Conservation (phyloP, 2,797 vertebrate species). For the Natrix natrix region DNA sequence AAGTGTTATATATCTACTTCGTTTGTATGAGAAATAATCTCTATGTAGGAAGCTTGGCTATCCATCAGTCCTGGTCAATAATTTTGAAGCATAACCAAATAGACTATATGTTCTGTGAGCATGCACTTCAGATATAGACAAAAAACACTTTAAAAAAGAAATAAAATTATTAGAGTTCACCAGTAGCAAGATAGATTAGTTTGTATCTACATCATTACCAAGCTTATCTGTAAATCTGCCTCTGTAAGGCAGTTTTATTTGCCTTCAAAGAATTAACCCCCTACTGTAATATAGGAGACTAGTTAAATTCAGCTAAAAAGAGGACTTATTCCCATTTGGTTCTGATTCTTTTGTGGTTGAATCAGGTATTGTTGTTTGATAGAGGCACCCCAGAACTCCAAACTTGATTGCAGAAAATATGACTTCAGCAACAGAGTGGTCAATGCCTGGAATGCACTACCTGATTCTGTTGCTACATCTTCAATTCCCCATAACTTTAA, state of each 20-base stretch:
- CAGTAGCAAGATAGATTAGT: not conserved
- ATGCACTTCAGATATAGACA: not conserved
- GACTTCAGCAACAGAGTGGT: no score
- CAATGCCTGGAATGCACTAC: no score
- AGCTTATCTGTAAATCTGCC: not conserved
- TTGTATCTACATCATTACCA: not conserved
- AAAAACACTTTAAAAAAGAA: not conserved
- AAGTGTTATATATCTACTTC: conserved; percentile 15
- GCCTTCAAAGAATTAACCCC: not conserved
- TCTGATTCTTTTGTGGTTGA: not conserved
- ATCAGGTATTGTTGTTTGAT: not conserved
- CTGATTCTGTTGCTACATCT: no score
- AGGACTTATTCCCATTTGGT: not conserved
- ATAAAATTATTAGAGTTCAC: not conserved
- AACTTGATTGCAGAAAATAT: no score
- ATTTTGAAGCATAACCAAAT: not conserved
- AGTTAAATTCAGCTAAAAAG: not conserved
- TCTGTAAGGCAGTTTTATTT: not conserved
- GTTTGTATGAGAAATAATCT: conserved; percentile 8
- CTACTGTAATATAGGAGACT: not conserved
- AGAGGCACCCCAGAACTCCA: not conserved
- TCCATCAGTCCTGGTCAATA: not conserved
- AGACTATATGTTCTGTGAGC: not conserved
- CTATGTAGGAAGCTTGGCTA: not conserved
- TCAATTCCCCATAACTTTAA: no score